Evolutionary conservation across 2,888 invertebrate species (phyloP).

Genomic region (Drosophila algonquin): DNA sequence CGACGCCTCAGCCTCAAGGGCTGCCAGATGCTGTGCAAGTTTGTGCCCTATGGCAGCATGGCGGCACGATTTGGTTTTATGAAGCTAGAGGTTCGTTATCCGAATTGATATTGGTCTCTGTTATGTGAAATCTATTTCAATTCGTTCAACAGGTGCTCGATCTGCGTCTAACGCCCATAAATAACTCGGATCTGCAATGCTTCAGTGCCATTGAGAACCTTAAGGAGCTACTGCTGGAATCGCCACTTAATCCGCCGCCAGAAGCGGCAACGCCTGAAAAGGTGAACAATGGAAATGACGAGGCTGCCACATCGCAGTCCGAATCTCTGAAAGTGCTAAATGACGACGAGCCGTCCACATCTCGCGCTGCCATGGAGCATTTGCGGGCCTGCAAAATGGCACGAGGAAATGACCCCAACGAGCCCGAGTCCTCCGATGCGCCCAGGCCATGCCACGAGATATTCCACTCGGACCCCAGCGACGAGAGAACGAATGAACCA

Average conservation of each 20-base stretch:
- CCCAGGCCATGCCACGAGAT: conserved; percentile 21
- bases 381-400: conserved; percentile 56
- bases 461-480: conserved; percentile 47
- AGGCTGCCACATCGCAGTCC: conserved; percentile 24
- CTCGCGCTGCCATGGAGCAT: conserved; percentile 65
- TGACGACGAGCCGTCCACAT: conserved; percentile 67
- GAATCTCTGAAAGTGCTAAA: conserved; percentile 49
- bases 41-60: conserved; percentile 90
- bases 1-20: conserved; percentile 87
- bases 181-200: conserved; percentile 86
- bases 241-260: conserved; percentile 46
- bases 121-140: conserved; percentile 55
- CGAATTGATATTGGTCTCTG: not conserved
- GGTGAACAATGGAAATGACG: conserved; percentile 44
- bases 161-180: conserved; percentile 85
- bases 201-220: conserved; percentile 85
- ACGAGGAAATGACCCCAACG: conserved; percentile 25
- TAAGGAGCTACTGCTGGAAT: conserved; percentile 85
- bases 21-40: conserved; percentile 88
- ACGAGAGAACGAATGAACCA: conserved; percentile 35
- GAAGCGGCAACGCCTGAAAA: conserved; percentile 33
- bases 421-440: conserved; percentile 20
- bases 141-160: conserved; percentile 84
- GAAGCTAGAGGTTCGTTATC: conserved; percentile 73
- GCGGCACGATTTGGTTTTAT: conserved; percentile 89